Base-by-base conservation (phyloP, 2,113 vertebrate genomes). In the Artemisiospiza belli region DNA sequence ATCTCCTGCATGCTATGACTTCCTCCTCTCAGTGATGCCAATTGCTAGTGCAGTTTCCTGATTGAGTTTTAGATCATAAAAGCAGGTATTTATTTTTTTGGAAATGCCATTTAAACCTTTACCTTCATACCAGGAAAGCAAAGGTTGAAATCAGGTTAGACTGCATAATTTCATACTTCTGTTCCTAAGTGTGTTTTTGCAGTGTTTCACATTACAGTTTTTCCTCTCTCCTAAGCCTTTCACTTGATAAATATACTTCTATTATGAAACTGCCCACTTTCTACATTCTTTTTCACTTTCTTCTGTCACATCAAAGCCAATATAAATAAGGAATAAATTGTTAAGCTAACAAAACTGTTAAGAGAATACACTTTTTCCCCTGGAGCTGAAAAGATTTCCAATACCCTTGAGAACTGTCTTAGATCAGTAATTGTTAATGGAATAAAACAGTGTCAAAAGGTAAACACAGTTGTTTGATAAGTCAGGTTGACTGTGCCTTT, bases 401-500 rank as follows among this genome's bases (percentile, higher is more conserved):
- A 86, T 94, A 66, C 41, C n/a, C 31, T 62, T 70, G 72, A 95
- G 88, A 95, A 90, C 64, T 83, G 94, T 92, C 93, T 95, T 81
- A 93, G 90, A 76, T 95, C 89, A 87, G 87, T 69, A 89, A 95
- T 92, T 96, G 92, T 92, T 92, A 95, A 89, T 92, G 82, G 96
- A 91, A 92, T 91, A 87, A 93, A 96, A 87, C 75, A 95, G 93
- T 95, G 93, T 97, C 96, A 93, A 92, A 96, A 96, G 72, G 95
- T 95, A 97, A 97, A 97, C 88, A 96, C 0, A 0, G 43, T 89
- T 96, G 94, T 95, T 96, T 97, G 97, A 96, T 96, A 95, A 95
- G 92, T 95, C 96, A 96, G 95, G 92, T 95, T 95, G 93, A 90
- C 93, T 95, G 92, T 93, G 77, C 77, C 79, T 97, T 97, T 97